phyloP scores from a whole-genome alignment of 2,797 vertebrate genomes.

The Sebastes trivittatus region DNA sequence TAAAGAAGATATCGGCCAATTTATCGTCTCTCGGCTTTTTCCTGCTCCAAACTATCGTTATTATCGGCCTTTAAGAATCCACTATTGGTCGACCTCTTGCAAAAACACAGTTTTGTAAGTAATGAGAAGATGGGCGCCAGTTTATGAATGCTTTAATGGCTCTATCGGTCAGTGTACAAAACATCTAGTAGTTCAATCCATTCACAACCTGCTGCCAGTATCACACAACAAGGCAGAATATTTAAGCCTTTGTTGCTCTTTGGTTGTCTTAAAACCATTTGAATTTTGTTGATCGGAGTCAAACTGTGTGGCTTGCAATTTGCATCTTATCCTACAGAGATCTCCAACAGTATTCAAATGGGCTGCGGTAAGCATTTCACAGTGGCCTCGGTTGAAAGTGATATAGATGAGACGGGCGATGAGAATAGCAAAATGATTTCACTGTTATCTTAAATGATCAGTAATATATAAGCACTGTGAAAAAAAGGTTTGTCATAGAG shows the following conservation, averaged over 20 bases:
- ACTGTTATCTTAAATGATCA: background rate
- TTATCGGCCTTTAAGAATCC: no score
- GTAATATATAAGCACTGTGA: background rate
- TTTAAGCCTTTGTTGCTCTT: background rate
- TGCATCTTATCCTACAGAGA: background rate
- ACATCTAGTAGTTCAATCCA: background rate
- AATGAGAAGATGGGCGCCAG: background rate
- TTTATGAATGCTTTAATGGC: background rate
- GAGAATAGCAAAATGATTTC: background rate
- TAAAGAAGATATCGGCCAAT: no score
- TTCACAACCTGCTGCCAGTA: background rate
- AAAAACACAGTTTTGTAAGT: background rate
- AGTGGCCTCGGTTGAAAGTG: background rate
- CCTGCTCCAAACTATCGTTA: no score
- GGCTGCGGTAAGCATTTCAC: background rate
- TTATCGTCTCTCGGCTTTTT: no score
- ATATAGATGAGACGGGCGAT: background rate
- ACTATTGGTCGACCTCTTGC: no score
- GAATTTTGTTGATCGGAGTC: background rate
- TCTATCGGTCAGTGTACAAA: background rate
- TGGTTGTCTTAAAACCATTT: constrained; percentile 6
- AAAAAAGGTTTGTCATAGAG: background rate
- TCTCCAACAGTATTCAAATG: constrained; percentile 15
- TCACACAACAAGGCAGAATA: background rate
- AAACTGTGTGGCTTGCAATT: constrained; percentile 16